phyloP scores from a whole-genome alignment of 2,888 invertebrate species.

The Brachyptera risi region DNA sequence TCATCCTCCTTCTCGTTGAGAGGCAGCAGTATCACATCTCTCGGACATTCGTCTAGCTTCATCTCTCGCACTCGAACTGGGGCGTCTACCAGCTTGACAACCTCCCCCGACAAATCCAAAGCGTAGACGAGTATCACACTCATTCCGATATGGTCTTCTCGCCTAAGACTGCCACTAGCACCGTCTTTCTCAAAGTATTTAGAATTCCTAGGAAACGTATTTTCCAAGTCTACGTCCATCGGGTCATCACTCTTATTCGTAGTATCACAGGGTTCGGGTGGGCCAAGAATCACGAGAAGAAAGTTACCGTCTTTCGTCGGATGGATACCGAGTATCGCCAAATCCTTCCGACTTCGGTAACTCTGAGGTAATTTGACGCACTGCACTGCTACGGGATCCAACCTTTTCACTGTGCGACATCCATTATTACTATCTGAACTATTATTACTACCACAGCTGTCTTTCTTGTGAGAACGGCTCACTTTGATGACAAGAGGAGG shows the following conservation, averaged over 20 bases:
- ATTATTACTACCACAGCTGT: conserved; percentile 19
- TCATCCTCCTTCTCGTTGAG: conserved; percentile 46
- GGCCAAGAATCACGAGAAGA: conserved; percentile 56
- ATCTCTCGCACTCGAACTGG: conserved; percentile 60
- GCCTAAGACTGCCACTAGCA: too few relatives aligned
- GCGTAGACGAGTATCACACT: conserved; percentile 54
- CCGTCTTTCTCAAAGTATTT: neutral
- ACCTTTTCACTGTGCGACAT: conserved; percentile 4
- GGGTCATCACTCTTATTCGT: too few relatives aligned
- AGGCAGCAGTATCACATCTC: conserved; percentile 67
- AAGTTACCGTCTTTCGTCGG: conserved; percentile 67
- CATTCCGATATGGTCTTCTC: neutral
- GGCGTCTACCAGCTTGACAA: conserved; percentile 53
- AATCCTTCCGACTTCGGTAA: conserved; percentile 49
- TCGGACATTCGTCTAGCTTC: conserved; percentile 60
- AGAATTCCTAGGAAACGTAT: neutral
- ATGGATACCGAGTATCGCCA: conserved; percentile 58
- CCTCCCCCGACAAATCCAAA: conserved; percentile 50
- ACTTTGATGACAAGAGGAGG: conserved; percentile 26
- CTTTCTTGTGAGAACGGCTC: conserved; percentile 13
- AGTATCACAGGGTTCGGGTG: conserved; percentile 41
- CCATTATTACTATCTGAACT: conserved; percentile 2
- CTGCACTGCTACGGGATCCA: too few relatives aligned
- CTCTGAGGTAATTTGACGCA: conserved; percentile 53
- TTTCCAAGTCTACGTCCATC: too few relatives aligned